Conservation (phyloP, 2,113 vertebrate genomes). For the Euleptes europaea region DNA sequence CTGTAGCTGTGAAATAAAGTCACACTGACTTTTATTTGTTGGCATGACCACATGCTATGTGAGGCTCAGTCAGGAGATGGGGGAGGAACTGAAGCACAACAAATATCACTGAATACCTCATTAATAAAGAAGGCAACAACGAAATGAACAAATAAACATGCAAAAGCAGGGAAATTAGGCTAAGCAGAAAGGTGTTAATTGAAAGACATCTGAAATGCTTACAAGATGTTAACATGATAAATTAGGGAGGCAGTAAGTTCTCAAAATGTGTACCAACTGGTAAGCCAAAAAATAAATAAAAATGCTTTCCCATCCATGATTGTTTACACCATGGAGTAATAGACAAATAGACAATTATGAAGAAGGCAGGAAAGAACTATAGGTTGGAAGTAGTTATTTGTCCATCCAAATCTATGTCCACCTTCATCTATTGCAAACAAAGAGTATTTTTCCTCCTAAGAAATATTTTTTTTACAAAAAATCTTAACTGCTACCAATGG, state of each 20-base stretch:
- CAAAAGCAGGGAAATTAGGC: slow-evolving; percentile 40
- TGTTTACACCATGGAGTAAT: neutral
- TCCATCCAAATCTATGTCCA: too few relatives aligned
- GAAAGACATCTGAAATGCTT: slow-evolving; percentile 42
- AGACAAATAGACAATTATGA: neutral
- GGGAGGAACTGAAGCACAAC: slow-evolving; percentile 24
- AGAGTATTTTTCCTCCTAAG: too few relatives aligned
- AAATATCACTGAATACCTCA: slow-evolving; percentile 61
- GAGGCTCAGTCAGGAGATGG: slow-evolving; percentile 39
- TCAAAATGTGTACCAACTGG: neutral
- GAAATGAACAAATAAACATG: slow-evolving; percentile 59
- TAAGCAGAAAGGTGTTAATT: slow-evolving; percentile 67
- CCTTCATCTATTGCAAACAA: too few relatives aligned
- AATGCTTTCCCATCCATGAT: neutral
- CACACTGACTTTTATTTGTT: slow-evolving; percentile 51
- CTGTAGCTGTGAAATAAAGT: slow-evolving; percentile 47
- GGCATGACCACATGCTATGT: slow-evolving; percentile 40
- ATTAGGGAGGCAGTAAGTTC: slow-evolving; percentile 14
- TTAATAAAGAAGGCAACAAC: slow-evolving; percentile 58
- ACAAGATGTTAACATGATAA: slow-evolving; percentile 52
- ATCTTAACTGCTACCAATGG: neutral
- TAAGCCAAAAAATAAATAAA: neutral
- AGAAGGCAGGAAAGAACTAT: too few relatives aligned
- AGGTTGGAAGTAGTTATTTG: too few relatives aligned
- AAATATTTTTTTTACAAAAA: too few relatives aligned